Evolutionary conservation across 2,113 vertebrate genomes (phyloP).

Genomic region (Eudyptes chrysolophus): DNA sequence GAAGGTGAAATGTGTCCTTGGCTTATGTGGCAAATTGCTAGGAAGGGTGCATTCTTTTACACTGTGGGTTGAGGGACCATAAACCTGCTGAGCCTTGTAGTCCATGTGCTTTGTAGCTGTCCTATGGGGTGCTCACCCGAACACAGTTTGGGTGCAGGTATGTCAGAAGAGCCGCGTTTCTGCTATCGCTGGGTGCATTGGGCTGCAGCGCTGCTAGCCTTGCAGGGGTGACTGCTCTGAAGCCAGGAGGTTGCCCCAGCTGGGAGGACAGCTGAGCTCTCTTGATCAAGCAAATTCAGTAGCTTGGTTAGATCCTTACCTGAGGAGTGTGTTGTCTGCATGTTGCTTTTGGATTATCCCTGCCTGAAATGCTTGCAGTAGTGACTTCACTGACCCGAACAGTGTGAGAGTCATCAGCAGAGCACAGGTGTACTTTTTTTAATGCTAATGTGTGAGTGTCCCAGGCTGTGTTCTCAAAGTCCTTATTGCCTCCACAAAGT

Average conservation of each 20-base stretch:
- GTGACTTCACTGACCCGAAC: not conserved
- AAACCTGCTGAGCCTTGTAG: not conserved
- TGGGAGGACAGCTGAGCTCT: not conserved
- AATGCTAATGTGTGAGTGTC: not conserved
- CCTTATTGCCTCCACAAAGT: not conserved
- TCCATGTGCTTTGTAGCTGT: not conserved
- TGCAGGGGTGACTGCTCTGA: not conserved
- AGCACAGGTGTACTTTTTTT: not conserved
- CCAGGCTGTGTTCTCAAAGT: not conserved
- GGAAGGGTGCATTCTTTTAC: not conserved
- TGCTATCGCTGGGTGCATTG: accelerated
- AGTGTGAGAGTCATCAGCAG: not conserved
- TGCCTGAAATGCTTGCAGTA: not conserved
- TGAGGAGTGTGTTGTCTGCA: not conserved
- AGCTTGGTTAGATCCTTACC: not conserved
- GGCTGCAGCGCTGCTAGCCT: not conserved
- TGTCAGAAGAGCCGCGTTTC: not conserved
- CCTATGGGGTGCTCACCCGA: not conserved
- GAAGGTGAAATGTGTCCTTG: not conserved
- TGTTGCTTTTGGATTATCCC: not conserved
- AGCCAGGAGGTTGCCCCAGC: not conserved
- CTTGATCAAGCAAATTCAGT: not conserved
- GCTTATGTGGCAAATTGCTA: not conserved
- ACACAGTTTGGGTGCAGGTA: not conserved
- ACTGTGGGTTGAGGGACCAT: not conserved